A percentile compares a stretch with the other conserved stretches of the same genome.
phyloP scores from a whole-genome alignment of 1,140 invertebrate species.

The Scaptomyza montana region DNA sequence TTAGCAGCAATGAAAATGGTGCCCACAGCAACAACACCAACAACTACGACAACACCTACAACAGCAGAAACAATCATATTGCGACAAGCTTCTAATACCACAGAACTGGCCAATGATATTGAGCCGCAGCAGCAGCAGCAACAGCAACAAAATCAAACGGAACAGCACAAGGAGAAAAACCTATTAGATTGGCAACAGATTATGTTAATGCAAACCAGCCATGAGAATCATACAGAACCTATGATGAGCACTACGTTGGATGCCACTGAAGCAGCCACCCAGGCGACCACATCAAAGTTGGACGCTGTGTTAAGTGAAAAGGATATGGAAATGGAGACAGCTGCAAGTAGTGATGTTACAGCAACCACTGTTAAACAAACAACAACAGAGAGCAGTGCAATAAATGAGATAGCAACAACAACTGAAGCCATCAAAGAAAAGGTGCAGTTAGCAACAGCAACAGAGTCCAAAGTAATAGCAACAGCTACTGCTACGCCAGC shows the following conservation, averaged over 20 bases:
- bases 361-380: slow-evolving; percentile 7
- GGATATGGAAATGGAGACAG: slow-evolving; percentile 22
- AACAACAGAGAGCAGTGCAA: slow-evolving; percentile 1
- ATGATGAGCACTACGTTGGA: slow-evolving; percentile 59
- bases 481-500: slow-evolving; percentile 1
- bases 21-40: slow-evolving; percentile 34
- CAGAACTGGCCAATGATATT: slow-evolving; percentile 62
- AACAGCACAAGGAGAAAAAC: slow-evolving; percentile 65
- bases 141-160: slow-evolving; percentile 37
- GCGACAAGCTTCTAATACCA: slow-evolving; percentile 16
- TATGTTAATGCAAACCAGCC: slow-evolving; percentile 46
- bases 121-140: slow-evolving; percentile 14
- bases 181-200: slow-evolving; percentile 77
- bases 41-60: slow-evolving; percentile 24
- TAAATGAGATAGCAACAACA: neutral
- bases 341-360: slow-evolving; percentile 11
- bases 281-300: slow-evolving; percentile 46
- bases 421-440: neutral
- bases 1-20: slow-evolving; percentile 73
- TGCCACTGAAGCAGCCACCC: slow-evolving; percentile 55
- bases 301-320: neutral
- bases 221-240: slow-evolving; percentile 56
- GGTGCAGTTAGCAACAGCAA: neutral
- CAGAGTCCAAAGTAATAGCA: slow-evolving; percentile 1
- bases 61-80: slow-evolving; percentile 2